Conservation (phyloP, 1,140 invertebrate species). For the Drosophila tristis region DNA sequence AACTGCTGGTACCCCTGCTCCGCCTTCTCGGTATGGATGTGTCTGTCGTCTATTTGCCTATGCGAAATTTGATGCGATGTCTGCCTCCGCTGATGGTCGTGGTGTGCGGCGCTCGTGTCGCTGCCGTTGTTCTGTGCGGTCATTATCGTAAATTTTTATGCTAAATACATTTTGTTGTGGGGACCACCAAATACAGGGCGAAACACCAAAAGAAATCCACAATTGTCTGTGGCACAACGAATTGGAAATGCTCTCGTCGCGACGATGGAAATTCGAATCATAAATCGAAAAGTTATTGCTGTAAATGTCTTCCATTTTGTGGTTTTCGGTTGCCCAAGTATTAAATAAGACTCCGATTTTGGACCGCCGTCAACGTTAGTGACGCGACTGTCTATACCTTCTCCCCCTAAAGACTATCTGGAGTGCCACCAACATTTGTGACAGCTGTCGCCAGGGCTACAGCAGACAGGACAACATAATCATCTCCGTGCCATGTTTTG, state of each 20-base stretch:
- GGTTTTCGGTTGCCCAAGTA: no score
- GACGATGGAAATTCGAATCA: neutral
- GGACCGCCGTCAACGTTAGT: no score
- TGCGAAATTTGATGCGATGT: conserved; percentile 53
- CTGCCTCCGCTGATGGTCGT: neutral
- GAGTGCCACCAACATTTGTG: conserved; percentile 51
- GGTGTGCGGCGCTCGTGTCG: conserved; percentile 22
- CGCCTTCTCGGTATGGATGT: neutral
- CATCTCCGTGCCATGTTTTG: conserved; percentile 7
- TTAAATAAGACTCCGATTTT: no score
- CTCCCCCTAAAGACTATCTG: neutral
- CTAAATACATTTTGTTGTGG: conserved; percentile 82
- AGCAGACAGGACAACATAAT: conserved; percentile 44
- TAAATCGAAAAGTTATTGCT: no score
- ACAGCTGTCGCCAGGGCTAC: conserved; percentile 62
- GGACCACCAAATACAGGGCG: conserved; percentile 38
- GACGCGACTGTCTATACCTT: neutral
- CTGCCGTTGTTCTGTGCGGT: conserved; percentile 51
- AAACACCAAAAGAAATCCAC: conserved; percentile 37
- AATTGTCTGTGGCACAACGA: neutral
- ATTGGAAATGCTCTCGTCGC: neutral
- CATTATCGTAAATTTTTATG: conserved; percentile 84
- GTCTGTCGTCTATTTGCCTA: conserved; percentile 63
- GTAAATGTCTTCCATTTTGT: no score
- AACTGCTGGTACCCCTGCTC: neutral